Evolutionary conservation across 2,888 invertebrate species (phyloP), one percentile per base, ranked within the genome.

Genomic region (Melanargia galathea): DNA sequence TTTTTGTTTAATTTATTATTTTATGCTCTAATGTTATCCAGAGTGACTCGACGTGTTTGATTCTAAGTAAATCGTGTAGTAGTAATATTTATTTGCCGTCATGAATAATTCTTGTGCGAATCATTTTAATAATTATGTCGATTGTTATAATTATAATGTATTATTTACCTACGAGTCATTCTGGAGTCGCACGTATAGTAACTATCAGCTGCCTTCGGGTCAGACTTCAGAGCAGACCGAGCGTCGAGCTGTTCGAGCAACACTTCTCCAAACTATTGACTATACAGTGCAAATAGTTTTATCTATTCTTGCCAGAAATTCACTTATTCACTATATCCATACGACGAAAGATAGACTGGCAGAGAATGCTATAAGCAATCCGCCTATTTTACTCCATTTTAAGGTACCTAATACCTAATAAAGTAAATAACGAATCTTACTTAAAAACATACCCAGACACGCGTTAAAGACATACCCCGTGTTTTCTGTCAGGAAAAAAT

Each of bases 1-100:
- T 43, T n/a, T 40, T 55, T 40, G 8, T 40, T 40, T 40, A 7
- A 38, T 38, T 20, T 38, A n/a, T 13, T 38, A 10, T 40, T 55
- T 54, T 40, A 56, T 18, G 66, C 64, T 67, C 64, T 64, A n/a
- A 60, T 62, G 56, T 64, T 16, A 43, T 62, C 54, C 66, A 56
- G 60, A 60, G 56, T 64, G 66, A 64, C 66, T 60, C 35, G n/a
- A n/a, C n/a, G 54, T 60, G 22, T 59, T 20, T 40, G 30, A 54
- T 46, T 40, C 45, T 51, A 18, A 18, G 18, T 43, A 49, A 30
- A 18, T 33, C 6, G 11, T 35, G 13, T 52, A 11, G 35, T 11
- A 30, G 51, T 52, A 8, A 33, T 35, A 33, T 52, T 52, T 52
- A 0, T 13, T 51, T 33, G 16, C 4, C 30, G 18, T 11, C 2